Evolutionary conservation across 2,113 vertebrate species (phyloP).

Genomic region (Lichenostomus cassidix): DNA sequence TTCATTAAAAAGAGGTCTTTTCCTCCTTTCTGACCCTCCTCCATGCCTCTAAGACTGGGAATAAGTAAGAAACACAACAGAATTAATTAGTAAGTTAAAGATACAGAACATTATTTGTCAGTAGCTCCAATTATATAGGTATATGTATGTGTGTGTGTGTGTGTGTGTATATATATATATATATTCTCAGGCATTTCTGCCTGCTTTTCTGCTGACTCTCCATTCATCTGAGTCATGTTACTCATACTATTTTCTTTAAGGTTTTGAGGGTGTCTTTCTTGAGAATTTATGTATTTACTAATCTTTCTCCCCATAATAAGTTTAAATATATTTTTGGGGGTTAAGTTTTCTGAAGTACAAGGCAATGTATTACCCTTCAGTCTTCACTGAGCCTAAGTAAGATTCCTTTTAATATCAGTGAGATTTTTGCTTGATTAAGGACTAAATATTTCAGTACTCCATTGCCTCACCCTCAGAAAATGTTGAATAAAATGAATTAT

Average conservation of each 20-base stretch:
- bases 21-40: no score
- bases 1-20: no score
- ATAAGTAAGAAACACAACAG: no score
- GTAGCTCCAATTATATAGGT: no score
- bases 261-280: neutral
- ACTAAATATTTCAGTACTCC: neutral
- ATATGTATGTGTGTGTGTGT: no score
- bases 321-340: neutral
- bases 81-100: no score
- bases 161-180: no score
- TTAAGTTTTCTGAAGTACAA: neutral
- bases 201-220: neutral
- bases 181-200: neutral
- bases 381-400: neutral
- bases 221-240: neutral
- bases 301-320: neutral
- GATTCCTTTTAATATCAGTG: neutral
- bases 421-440: neutral
- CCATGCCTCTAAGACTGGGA: no score
- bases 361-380: neutral
- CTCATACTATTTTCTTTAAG: neutral
- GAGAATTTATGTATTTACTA: neutral
- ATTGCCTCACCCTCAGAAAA: neutral
- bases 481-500: neutral
- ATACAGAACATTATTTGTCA: no score